Base-by-base conservation (phyloP, 1,140 invertebrate genomes). In the Pseudachorutes palmiensis region DNA sequence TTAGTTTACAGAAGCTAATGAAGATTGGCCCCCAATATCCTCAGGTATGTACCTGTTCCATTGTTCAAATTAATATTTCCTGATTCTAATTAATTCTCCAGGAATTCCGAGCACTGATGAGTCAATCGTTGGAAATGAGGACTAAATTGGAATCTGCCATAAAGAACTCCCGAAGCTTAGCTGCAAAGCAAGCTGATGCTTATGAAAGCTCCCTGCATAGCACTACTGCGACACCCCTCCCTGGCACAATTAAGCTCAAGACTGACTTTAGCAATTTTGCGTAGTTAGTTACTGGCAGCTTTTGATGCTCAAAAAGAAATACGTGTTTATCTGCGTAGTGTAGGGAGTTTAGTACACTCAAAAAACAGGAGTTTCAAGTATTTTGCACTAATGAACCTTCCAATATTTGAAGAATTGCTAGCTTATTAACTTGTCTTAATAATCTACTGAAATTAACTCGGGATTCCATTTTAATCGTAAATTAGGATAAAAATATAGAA, bases 101-200 rank as follows among this genome's bases (percentile, higher is more conserved):
- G 84, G 91, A 97, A 79, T 97, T 98, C 77, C 92, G 93, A 76
- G 84, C 85, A 19, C 82, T 97, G 68, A 93, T 97, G 89, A 84
- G 84, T 14, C 87, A 88, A 72, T 88, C 88, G 0, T 81, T 83
- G 0, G 87, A 91, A 30, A 79, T 97, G 65, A 86, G 90, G 71
- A 83, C 80, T 19, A 88, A 88, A 79, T 80, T 98, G 49, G 94
- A 97, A 79, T 84, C 83, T 58, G 92, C 94, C 2, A 86, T 97
- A 31, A 86, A 70, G 58, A 70, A 67, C 68, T 65, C 69, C 45
- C 65, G 70, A 28, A 49, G 9, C 24, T 45, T 28, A 62, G 65
- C 58, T 57, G 36, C 28, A 1, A 68, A 71, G 30, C 59, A 66
- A n/a, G 36, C 63, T 29, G 68, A 70, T 70, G 33, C 49, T 28